These are phyloP conservation scores for Carassius carassius DNA, from an alignment of 2,113 vertebrate genomes.

Conservation along the genomic window DNA sequence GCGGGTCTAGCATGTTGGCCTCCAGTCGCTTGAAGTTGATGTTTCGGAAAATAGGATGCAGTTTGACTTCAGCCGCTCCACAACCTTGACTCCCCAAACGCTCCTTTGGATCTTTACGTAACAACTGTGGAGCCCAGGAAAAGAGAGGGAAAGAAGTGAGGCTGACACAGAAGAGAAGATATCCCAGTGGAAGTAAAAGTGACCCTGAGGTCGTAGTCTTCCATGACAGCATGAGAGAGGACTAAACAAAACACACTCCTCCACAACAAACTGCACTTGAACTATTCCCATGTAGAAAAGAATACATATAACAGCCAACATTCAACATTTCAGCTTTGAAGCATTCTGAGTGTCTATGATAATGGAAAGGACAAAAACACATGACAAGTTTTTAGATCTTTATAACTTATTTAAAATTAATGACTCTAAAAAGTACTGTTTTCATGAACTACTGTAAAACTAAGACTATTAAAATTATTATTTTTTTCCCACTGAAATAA, in stretches of 20 bases:
- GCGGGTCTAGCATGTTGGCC: conserved; percentile 80
- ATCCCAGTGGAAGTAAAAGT: conserved; percentile 20
- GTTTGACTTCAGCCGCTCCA: conserved; percentile 72
- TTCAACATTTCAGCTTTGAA: neutral
- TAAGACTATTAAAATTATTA: neutral
- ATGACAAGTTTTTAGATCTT: too few species aligned
- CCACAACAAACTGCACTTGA: neutral
- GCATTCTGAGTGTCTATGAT: neutral
- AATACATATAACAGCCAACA: neutral
- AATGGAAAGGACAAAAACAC: neutral
- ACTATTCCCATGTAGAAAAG: neutral
- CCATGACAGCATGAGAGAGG: conserved; percentile 5
- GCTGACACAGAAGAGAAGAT: conserved; percentile 7
- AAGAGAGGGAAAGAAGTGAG: neutral
- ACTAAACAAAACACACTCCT: neutral
- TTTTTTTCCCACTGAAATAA: neutral
- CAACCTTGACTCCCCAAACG: conserved; percentile 78
- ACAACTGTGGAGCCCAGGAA: conserved; percentile 70
- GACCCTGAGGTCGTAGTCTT: conserved; percentile 23
- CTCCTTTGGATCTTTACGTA: conserved; percentile 85
- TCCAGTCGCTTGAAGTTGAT: conserved; percentile 89
- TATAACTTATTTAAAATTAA: neutral
- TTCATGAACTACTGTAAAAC: neutral
- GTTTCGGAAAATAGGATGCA: conserved; percentile 81
- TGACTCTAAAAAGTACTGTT: neutral